A percentile compares a stretch with the other conserved stretches of the same genome.
These are phyloP conservation scores for human (Homo sapiens) DNA, from an alignment of 2,113 vertebrate species.

Conservation along the genomic window DNA sequence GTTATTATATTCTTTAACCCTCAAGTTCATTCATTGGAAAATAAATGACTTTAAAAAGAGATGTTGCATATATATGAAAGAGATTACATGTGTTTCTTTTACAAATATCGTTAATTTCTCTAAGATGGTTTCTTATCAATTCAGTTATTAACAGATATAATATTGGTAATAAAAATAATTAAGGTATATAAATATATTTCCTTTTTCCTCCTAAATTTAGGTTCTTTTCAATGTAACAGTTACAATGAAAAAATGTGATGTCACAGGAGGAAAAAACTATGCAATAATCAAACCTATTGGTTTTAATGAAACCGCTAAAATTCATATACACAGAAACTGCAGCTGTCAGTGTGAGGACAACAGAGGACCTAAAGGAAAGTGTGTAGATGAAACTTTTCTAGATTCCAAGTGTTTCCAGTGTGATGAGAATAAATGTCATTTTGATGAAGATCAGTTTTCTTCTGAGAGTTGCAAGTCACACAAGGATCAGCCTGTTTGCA, in stretches of 20 bases:
- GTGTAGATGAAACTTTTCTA: slow-evolving; percentile 81
- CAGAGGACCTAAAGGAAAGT: slow-evolving; percentile 79
- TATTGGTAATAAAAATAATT: slow-evolving; percentile 9
- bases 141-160: slow-evolving; percentile 28
- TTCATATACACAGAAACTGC: slow-evolving; percentile 89
- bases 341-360: slow-evolving; percentile 85
- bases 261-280: slow-evolving; percentile 84
- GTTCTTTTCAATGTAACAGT: slow-evolving; percentile 94
- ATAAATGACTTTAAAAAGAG: not conserved
- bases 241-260: slow-evolving; percentile 88
- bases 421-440: slow-evolving; percentile 74
- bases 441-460: slow-evolving; percentile 46
- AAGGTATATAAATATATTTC: slow-evolving; percentile 47
- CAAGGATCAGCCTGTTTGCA: slow-evolving; percentile 88
- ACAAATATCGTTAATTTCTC: slow-evolving; percentile 7
- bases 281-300: slow-evolving; percentile 92
- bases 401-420: slow-evolving; percentile 78
- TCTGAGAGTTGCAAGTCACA: slow-evolving; percentile 82
- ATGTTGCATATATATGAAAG: not conserved
- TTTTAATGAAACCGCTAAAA: slow-evolving; percentile 93
- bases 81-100: not conserved
- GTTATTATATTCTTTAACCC: not conserved
- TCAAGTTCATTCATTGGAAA: slow-evolving; percentile 35
- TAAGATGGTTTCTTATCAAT: not conserved
- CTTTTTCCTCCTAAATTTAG: slow-evolving; percentile 80